A percentile compares a stretch with the other conserved stretches of the same genome.
Conservation (phyloP, 2,797 vertebrate genomes). For the Galago senegalensis region DNA sequence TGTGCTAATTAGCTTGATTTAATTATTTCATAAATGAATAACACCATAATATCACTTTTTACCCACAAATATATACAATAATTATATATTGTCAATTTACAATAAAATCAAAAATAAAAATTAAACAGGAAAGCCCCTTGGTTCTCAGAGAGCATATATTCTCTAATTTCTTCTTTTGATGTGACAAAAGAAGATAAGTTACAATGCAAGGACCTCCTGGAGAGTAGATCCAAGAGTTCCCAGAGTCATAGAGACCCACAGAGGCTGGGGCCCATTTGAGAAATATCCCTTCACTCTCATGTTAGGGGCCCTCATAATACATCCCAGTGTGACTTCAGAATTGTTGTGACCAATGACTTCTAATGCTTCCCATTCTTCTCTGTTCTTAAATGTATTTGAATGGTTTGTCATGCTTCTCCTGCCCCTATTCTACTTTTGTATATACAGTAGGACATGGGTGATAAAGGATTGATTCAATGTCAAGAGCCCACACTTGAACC, state of each 20-base stretch:
- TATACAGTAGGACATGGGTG: neutral
- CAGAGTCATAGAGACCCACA: neutral
- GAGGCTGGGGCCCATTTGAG: rapidly evolving
- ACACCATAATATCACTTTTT: neutral
- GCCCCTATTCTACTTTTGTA: neutral
- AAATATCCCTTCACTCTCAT: neutral
- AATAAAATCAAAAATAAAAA: neutral
- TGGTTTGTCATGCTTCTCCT: neutral
- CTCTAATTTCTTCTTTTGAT: neutral
- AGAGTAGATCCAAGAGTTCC: neutral
- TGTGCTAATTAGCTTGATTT: neutral
- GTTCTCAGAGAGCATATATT: neutral
- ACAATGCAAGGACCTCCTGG: neutral
- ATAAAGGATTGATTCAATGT: neutral
- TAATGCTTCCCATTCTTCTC: neutral
- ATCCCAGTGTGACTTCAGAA: neutral
- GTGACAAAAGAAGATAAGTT: neutral
- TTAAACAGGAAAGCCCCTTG: neutral
- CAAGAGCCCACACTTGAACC: neutral
- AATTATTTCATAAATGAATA: neutral
- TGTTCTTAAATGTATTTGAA: neutral
- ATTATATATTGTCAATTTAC: neutral
- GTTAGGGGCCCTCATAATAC: neutral
- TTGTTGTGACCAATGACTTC: neutral
- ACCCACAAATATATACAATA: neutral